A percentile compares a stretch with the other conserved stretches of the same genome.
Evolutionary conservation across 2,113 vertebrate species (phyloP).

Genomic region (Catagonus wagneri): DNA sequence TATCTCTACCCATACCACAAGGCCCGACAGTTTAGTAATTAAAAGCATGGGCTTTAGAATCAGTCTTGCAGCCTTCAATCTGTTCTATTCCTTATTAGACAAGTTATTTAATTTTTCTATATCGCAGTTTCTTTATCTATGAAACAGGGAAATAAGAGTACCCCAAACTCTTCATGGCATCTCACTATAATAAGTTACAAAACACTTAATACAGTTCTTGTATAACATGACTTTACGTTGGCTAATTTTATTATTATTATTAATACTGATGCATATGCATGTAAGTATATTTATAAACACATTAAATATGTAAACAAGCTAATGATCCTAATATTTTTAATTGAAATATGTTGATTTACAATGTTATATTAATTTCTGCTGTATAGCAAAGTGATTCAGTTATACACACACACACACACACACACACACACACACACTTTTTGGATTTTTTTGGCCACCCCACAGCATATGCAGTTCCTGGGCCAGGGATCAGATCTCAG

Average conservation of each 20-base stretch:
- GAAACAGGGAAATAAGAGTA: background rate
- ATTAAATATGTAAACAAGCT: background rate
- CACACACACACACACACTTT: too few relatives aligned
- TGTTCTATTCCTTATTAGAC: slow-evolving; percentile 10
- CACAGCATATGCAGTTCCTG: too few relatives aligned
- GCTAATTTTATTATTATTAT: slow-evolving; percentile 43
- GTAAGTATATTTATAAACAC: background rate
- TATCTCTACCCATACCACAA: background rate
- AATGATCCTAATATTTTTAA: background rate
- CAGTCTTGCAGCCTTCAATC: background rate
- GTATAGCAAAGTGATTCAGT: too few relatives aligned
- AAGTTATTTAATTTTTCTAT: slow-evolving; percentile 33
- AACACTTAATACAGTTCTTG: background rate
- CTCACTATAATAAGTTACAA: slow-evolving; percentile 20
- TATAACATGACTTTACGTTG: slow-evolving; percentile 15
- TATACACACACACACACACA: too few relatives aligned
- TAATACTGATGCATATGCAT: background rate
- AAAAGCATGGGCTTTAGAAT: slow-evolving; percentile 15
- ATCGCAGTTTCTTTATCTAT: background rate
- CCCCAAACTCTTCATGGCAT: background rate
- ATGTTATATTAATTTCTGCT: too few relatives aligned
- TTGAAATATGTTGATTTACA: too few relatives aligned
- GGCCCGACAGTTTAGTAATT: background rate
- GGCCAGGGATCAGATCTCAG: too few relatives aligned
- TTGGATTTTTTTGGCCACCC: too few relatives aligned